Evolutionary conservation across 2,797 vertebrate genomes (phyloP).

Genomic region (Alectoris magna): DNA sequence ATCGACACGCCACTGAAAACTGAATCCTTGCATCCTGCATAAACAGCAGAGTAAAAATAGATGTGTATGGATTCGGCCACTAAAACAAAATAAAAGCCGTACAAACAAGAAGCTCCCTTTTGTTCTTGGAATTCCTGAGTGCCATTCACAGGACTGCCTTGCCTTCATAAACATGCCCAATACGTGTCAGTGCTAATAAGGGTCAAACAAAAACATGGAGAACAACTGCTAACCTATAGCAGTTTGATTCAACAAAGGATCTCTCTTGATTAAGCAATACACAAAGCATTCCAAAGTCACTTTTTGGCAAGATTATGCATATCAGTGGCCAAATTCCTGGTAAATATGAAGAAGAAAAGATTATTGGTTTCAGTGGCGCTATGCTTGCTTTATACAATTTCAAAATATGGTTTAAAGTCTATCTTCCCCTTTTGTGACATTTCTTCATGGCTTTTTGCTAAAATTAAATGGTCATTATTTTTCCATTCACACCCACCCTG

Average conservation of each 20-base stretch:
- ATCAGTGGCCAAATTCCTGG: background rate
- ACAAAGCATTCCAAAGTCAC: background rate
- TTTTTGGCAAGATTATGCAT: background rate
- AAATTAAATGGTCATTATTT: background rate
- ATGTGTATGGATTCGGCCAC: background rate
- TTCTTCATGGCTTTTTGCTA: background rate
- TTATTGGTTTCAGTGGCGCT: background rate
- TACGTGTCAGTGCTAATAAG: background rate
- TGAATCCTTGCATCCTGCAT: background rate
- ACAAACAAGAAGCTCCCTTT: background rate
- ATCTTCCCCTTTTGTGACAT: background rate
- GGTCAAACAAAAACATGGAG: background rate
- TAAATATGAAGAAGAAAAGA: background rate
- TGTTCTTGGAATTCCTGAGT: background rate
- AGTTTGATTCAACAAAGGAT: background rate
- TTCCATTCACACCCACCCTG: background rate
- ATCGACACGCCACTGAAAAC: background rate
- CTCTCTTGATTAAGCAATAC: background rate
- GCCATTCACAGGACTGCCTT: background rate
- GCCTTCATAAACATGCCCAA: background rate
- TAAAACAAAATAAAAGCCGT: background rate
- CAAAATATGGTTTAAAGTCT: rapidly evolving
- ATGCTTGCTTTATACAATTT: background rate
- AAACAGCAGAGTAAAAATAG: background rate
- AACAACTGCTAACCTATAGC: background rate